These are phyloP conservation scores for Neotoxoptera formosana DNA, from an alignment of 1,140 invertebrate species.

Conservation along the genomic window DNA sequence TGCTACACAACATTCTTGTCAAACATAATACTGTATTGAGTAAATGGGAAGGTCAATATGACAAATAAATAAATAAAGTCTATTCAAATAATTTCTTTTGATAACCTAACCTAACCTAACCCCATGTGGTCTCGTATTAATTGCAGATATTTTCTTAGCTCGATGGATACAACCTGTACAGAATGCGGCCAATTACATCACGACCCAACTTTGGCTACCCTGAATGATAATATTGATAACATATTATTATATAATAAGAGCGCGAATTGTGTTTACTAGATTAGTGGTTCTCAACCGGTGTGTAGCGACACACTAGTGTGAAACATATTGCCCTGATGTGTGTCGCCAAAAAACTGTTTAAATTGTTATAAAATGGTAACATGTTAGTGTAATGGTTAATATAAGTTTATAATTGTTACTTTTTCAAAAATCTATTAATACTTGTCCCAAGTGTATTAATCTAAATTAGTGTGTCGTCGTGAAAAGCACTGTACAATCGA, in stretches of 20 bases:
- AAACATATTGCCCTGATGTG: too few species aligned
- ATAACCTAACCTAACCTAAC: too few species aligned
- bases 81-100: conserved; percentile 18
- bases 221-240: too few species aligned
- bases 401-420: too few species aligned
- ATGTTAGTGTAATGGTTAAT: too few species aligned
- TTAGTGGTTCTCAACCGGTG: too few species aligned
- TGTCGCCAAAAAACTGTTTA: too few species aligned
- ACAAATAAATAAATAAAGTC: not conserved
- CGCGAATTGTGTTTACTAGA: not conserved
- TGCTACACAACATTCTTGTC: not conserved
- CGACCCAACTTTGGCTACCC: not conserved
- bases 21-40: not conserved
- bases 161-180: not conserved
- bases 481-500: not conserved
- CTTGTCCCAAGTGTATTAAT: too few species aligned
- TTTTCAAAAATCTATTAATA: too few species aligned
- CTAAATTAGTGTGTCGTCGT: too few species aligned
- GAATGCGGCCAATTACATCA: not conserved
- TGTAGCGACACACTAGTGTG: too few species aligned
- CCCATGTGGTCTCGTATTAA: not conserved
- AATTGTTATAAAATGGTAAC: too few species aligned
- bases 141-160: not conserved
- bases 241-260: not conserved
- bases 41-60: not conserved